Base-by-base conservation (phyloP, 2,888 invertebrate species). In the Pandemis corylana region DNA sequence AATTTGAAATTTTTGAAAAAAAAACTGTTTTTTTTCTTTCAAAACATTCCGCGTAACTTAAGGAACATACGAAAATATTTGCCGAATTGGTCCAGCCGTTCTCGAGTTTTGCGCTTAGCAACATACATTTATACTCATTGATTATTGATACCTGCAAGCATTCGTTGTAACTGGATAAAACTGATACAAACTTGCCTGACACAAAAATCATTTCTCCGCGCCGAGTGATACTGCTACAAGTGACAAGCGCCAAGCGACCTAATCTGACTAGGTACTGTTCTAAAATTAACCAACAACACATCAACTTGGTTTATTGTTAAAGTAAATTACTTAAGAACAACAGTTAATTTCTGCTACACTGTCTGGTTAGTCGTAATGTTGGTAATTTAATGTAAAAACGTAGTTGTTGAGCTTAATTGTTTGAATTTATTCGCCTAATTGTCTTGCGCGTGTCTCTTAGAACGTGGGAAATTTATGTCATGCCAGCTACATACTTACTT, bases 301-400 rank as follows among this genome's bases (percentile, higher is more conserved):
- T 56, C 73, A 68, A 63, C 10, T 13, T 67, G 67, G 67, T 79
- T 80, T 80, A 80, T 81, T 79, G 80, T 84, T 77, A 70, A 71
- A 42, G 49, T 67, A 62, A 70, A 65, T 71, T 56, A 53, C 64
- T 66, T 71, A 65, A 78, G 78, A 77, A 80, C 75, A 71, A 77
- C 81, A 51, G 79, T 78, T 81, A 80, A 80, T 77, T 77, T 77
- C 76, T 69, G 72, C 78, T 64, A 59, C 71, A 68, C 59, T 74
- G 75, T 75, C 79, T 75, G 79, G 79, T 83, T 82, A 82, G 81
- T 76, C 56, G 76, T 82, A 82, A 84, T 81, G 79, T 78, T 65
- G 69, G 79, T 80, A 80, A 84, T 84, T 81, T 81, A 80, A 77
- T 80, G 77, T 76, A 79, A 81, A 81, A 78, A 80, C 75, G 74